phyloP scores from a whole-genome alignment of 2,113 vertebrate genomes.

The Zosterops japonicus region DNA sequence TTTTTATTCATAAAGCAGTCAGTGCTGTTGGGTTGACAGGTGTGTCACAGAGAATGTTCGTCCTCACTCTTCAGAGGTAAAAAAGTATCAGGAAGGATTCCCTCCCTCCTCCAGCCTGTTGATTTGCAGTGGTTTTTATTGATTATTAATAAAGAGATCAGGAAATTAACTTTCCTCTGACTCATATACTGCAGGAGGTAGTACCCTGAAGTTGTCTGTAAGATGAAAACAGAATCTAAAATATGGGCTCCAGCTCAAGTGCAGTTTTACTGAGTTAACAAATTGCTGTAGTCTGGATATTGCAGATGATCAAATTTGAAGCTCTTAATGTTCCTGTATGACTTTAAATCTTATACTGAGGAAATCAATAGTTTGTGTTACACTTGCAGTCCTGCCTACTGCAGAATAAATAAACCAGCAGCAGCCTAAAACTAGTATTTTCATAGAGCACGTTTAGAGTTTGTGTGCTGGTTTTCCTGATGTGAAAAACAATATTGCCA shows the following conservation, averaged over 20 bases:
- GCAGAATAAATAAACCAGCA: background rate
- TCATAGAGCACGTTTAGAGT: background rate
- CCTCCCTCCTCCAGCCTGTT: background rate
- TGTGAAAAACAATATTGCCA: background rate
- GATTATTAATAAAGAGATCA: background rate
- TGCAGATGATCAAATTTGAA: background rate
- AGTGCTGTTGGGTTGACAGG: background rate
- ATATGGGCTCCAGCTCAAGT: background rate
- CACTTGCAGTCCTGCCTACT: background rate
- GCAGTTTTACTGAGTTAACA: background rate
- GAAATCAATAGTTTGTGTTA: background rate
- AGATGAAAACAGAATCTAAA: background rate
- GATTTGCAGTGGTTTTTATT: background rate
- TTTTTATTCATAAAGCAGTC: background rate
- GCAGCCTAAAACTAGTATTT: background rate
- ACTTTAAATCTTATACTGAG: background rate
- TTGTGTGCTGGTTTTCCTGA: background rate
- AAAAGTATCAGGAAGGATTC: background rate
- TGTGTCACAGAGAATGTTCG: background rate
- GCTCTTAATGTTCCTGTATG: background rate
- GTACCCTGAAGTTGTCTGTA: background rate
- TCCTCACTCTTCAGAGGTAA: background rate
- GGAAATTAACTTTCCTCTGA: background rate
- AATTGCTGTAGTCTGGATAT: background rate
- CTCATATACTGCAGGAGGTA: background rate